phyloP scores from a whole-genome alignment of 2,888 invertebrate species.

The Pterobdella sp. region DNA sequence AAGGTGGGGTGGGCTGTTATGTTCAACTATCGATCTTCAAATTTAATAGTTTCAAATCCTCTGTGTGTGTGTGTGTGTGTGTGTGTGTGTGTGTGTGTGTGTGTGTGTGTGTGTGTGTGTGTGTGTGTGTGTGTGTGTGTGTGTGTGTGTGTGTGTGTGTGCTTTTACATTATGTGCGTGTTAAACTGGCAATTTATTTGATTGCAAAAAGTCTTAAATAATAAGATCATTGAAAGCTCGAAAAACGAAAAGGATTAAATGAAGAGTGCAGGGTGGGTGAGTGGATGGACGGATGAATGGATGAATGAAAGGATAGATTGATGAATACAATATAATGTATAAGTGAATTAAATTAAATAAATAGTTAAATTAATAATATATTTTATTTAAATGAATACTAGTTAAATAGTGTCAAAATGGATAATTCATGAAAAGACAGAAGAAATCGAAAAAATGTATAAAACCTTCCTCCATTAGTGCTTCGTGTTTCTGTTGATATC shows the following conservation, averaged over 20 bases:
- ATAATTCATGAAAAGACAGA: background rate
- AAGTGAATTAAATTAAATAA: background rate
- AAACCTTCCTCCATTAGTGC: no score
- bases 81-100: slow-evolving; percentile 13
- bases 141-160: slow-evolving; percentile 6
- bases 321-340: background rate
- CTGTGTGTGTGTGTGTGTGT: background rate
- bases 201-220: background rate
- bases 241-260: background rate
- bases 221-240: slow-evolving; percentile 4
- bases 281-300: slow-evolving; percentile 19
- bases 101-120: slow-evolving; percentile 9
- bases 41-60: background rate
- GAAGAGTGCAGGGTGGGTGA: background rate
- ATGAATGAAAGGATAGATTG: background rate
- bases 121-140: slow-evolving; percentile 11
- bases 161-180: background rate
- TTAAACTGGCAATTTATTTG: background rate
- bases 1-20: background rate
- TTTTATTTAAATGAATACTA: background rate
- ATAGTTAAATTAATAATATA: background rate
- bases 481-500: background rate
- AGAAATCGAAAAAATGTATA: background rate
- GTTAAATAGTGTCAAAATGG: background rate
- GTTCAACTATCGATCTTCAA: background rate